These are phyloP conservation scores for Parazoanthus darwini DNA, from an alignment of 92 coral and sea anemone genomes.

Conservation along the genomic window DNA sequence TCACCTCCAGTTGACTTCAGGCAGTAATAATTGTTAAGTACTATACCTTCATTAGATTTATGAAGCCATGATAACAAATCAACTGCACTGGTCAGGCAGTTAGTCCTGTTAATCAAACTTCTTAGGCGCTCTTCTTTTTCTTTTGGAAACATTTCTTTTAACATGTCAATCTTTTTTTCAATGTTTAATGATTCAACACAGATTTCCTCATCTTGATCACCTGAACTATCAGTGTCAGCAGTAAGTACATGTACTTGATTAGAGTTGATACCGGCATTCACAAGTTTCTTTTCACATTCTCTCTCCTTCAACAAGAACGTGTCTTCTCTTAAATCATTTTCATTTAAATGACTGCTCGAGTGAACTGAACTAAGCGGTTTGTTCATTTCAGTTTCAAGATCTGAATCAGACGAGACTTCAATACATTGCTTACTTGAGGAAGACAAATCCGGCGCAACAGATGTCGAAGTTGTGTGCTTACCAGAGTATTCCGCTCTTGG, in stretches of 20 bases:
- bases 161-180: background rate
- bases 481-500: background rate
- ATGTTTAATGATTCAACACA: background rate
- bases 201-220: background rate
- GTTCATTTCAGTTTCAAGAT: slow-evolving; percentile 31
- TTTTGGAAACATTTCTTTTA: slow-evolving; percentile 30
- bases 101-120: background rate
- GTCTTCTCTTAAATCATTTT: background rate
- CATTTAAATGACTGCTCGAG: background rate
- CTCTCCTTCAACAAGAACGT: background rate
- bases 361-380: slow-evolving; percentile 29
- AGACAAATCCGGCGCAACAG: background rate
- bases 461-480: background rate
- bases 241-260: background rate
- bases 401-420: slow-evolving; percentile 24
- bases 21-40: too few species aligned
- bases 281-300: background rate
- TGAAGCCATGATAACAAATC: background rate
- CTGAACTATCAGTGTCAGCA: background rate
- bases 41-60: slow-evolving; percentile 12
- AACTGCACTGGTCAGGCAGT: background rate
- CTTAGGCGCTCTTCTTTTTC: slow-evolving; percentile 23
- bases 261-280: background rate
- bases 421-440: slow-evolving; percentile 12
- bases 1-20: background rate